A percentile compares a stretch with the other conserved stretches of the same genome.
phyloP scores from a whole-genome alignment of 2,888 invertebrate species.

The Axea sp. region DNA sequence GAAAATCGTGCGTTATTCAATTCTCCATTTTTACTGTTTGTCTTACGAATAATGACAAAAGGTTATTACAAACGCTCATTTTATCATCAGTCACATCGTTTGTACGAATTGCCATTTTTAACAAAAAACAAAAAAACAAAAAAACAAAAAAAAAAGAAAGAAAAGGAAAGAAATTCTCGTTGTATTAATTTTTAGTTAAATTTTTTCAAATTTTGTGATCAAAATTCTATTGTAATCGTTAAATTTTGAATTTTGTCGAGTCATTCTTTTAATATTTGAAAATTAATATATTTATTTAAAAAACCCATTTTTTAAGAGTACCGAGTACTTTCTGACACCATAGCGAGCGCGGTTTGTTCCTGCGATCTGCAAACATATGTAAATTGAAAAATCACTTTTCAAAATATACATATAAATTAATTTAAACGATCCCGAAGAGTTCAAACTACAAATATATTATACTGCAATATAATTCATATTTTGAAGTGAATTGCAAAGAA shows the following conservation, averaged over 20 bases:
- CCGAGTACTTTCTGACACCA: conserved; percentile 48
- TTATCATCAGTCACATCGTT: conserved; percentile 34
- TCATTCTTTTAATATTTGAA: no score
- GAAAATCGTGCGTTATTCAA: conserved; percentile 38
- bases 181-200: no score
- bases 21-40: conserved; percentile 39
- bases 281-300: conserved; percentile 13
- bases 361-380: conserved; percentile 57
- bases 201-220: neutral
- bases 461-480: no score
- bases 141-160: no score
- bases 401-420: no score
- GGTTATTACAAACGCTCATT: conserved; percentile 23
- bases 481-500: no score
- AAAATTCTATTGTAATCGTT: no score
- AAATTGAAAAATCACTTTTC: conserved; percentile 52
- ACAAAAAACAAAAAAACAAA: no score
- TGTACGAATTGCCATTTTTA: conserved; percentile 51
- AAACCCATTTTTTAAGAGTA: conserved; percentile 35
- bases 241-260: no score
- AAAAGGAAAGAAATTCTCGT: no score
- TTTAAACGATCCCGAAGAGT: no score
- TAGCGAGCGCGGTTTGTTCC: conserved; percentile 61
- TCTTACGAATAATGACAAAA: conserved; percentile 29
- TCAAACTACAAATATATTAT: no score